Percentiles rank a stretch among this genome's conserved stretches.
These are phyloP conservation scores for Enteromius treurensis DNA, from an alignment of 2,797 vertebrate species.

Conservation along the genomic window DNA sequence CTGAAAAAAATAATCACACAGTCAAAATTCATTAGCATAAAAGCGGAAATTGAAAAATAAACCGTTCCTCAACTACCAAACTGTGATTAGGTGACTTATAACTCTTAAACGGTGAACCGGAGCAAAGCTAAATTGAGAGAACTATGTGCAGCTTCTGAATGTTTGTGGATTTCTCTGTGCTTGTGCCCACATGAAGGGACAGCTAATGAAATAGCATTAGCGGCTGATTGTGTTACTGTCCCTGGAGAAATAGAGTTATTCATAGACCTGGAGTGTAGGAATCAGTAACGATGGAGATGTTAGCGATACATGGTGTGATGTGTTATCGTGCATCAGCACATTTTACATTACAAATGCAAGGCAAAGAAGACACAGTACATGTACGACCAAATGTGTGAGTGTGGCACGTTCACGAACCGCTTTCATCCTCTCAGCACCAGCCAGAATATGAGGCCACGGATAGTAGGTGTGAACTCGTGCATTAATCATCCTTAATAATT, in stretches of 20 bases:
- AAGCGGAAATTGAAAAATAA: background rate
- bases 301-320: constrained; percentile 8
- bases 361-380: constrained; percentile 3
- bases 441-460: constrained; percentile 7
- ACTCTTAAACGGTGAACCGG: background rate
- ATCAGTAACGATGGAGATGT: constrained; percentile 35
- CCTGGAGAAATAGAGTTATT: constrained; percentile 16
- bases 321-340: background rate
- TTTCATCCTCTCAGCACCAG: background rate
- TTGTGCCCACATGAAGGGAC: constrained; percentile 7
- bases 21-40: background rate
- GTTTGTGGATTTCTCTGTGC: constrained; percentile 5
- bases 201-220: constrained; percentile 34
- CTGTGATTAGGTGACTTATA: background rate
- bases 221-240: constrained; percentile 41
- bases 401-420: background rate
- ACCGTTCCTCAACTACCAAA: background rate
- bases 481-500: constrained; percentile 41
- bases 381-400: background rate
- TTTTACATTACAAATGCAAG: constrained; percentile 15
- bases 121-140: background rate
- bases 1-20: background rate
- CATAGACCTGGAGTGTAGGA: background rate
- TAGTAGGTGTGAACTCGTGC: constrained; percentile 38
- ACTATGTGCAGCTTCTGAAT: background rate